phyloP scores from a whole-genome alignment of 2,888 invertebrate genomes.

The Oasisia sp. region DNA sequence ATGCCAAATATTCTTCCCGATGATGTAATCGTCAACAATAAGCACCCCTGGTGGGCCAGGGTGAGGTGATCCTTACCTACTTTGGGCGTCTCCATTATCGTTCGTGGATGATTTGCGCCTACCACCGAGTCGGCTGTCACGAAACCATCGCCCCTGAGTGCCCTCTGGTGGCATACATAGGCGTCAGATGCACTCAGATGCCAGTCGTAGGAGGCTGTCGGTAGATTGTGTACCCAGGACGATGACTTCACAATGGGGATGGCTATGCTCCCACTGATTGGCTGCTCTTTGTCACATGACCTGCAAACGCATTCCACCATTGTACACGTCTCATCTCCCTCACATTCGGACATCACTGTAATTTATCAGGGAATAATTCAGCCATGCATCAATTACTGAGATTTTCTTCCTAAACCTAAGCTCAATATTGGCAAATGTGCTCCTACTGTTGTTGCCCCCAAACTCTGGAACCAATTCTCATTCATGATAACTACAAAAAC shows the following conservation, averaged over 20 bases:
- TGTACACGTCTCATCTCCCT: not conserved
- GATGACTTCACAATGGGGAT: slow-evolving; percentile 41
- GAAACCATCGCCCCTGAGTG: slow-evolving; percentile 37
- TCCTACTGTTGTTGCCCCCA: no score
- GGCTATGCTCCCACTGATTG: slow-evolving; percentile 32
- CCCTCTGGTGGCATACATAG: slow-evolving; percentile 49
- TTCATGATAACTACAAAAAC: no score
- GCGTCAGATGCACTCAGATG: slow-evolving; percentile 46
- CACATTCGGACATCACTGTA: no score
- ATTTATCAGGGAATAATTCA: no score
- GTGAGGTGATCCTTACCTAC: not conserved
- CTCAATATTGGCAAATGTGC: no score
- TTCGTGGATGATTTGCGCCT: slow-evolving; percentile 24
- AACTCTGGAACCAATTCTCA: no score
- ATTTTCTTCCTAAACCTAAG: no score
- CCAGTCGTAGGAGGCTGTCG: slow-evolving; percentile 45
- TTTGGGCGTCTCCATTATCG: slow-evolving; percentile 31
- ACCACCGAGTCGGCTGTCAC: slow-evolving; percentile 36
- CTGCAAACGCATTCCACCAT: slow-evolving; percentile 37
- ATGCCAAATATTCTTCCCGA: not conserved
- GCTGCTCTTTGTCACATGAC: slow-evolving; percentile 54
- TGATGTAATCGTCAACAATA: not conserved
- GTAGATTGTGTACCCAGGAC: slow-evolving; percentile 54
- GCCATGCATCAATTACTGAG: no score
- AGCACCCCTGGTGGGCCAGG: not conserved